Evolutionary conservation across 2,797 vertebrate genomes (phyloP), one percentile per base, ranked within the genome.

Genomic region (Meda fulgida): DNA sequence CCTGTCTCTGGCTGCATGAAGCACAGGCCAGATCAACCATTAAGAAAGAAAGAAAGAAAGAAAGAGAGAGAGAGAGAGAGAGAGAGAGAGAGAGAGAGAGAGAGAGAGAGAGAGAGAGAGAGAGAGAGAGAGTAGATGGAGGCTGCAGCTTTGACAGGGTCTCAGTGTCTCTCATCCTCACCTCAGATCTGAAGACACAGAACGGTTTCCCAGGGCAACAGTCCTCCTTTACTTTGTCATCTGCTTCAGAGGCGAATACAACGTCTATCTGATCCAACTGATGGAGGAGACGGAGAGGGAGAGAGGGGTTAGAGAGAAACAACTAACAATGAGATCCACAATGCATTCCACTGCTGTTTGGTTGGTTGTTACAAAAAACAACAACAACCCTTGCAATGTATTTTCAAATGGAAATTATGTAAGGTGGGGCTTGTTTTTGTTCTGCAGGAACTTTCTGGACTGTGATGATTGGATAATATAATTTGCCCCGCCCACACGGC

Each of bases 151-250:
- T 36, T 26, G 36, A 84, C 40, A 72, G 80, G 14, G 63, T 34
- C 75, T 77, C 48, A n/a, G 66, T 65, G n/a, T 29, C 36, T 78
- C 36, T 83, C 51, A 67, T 65, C 72, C 77, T 92, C 95, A 99
- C 98, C 96, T 99, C 97, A 23, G 96, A 96, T 96, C 97, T 97
- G 94, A 98, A 99, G 78, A 95, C 21, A 76, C 94, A 94, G 91
- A 97, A 96, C 0, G 97, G 97, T 93, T 98, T 99, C 91, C 98
- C 98, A 51, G 97, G 98, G 94, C 97, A 99, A 94, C 98, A 99
- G 34, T 98, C 97, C 92, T 99, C 98, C 91, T 94, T 97, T 90
- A 99, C 92, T 96, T 97, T 98, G 92, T 99, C 97, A 65, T 99
- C 97, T 73, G 93, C 97, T 91, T 98, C 97, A 0, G 97, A 97